Base-by-base conservation (phyloP, 2,113 vertebrate species). In the Gulo gulo region DNA sequence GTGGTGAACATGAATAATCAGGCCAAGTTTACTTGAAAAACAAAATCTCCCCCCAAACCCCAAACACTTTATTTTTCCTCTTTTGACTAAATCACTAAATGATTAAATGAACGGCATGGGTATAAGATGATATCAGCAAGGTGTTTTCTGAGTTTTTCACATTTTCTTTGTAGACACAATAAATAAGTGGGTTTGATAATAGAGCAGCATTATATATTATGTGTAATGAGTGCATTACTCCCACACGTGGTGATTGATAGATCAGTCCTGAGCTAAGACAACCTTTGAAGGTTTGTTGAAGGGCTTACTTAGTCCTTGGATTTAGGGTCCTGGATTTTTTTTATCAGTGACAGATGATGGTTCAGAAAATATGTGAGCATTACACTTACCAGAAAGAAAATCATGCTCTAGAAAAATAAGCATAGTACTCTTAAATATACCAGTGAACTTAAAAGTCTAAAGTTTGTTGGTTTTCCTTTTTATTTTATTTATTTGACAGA, bases 361-460 rank as follows among this genome's bases (percentile, higher is more conserved):
- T 80, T 91, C 69, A 55, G 39, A 80, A 94, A 95, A 42, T 92
- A 47, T 85, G 4, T 84, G 61, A 36, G 14, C 21, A 50, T 57
- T 63, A 92, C 59, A 90, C 80, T 94, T 96, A 78, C 11, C 39
- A 78, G 47, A 74, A 16, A 92, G 29, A 63, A 83, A 98, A 94
- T 36, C 26, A 81, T 76, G 34, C 69, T 59, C 13, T 8, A 86
- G 63, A 42, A 94, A 84, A 67, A 59, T 61, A 87, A 95, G 39
- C 95, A 52, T 82, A 47, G 74, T 47, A 31, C 36, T 91, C 47
- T 90, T 39, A 92, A 76, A 55, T 69, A 74, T 76, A 20, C n/a
- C 42, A 94, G 67, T 14, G 10, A 76, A 12, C 36, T 61, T 39
- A 36, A 88, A 92, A 71, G 21, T 85, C 24, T 86, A 57, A 79